Evolutionary conservation across 2,113 vertebrate genomes (phyloP), one percentile per base, ranked within the genome.

Genomic region (Elanoides forficatus): DNA sequence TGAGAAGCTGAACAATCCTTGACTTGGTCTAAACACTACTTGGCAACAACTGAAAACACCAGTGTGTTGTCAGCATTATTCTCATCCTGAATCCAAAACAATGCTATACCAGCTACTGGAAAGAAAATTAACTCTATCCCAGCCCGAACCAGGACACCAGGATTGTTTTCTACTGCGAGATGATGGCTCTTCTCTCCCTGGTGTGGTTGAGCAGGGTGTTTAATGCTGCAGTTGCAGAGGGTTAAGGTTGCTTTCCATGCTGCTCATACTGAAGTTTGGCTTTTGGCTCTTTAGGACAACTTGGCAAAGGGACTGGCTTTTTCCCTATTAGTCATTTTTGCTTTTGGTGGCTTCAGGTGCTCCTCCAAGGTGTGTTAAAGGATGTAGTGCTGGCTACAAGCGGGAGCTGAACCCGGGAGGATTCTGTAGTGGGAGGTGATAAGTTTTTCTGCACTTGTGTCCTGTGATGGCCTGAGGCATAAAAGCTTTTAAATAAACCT

Each of bases 301-400:
- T 40, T 32, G 14, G 30, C 10, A 11, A 38, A 56, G 36, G 38
- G 32, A 34, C 27, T 30, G 15, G 5, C n/a, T 56, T 29, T 62
- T 14, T 19, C 10, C 43, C 43, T 20, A 2, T 25, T 43, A 6
- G 17, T 26, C 1, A 0, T 43, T 27, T 14, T 11, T 40, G 16
- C 36, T 45, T 25, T 34, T 19, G 43, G 71, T 78, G 43, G 32
- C 73, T 66, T 60, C 29, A 3, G 45, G 6, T 16, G 40, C 38
- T 70, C 22, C 82, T 71, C 70, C 26, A 13, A 58, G 25, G 25
- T 8, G n/a, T 6, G 30, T 14, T 40, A 11, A 29, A 82, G 40
- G 38, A 48, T 29, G 25, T 53, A 2, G 25, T 9, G 15, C 7
- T 45, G 59, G 50, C 65, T 40, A 3, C 19, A 8, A 8, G n/a